A percentile compares a stretch with the other conserved stretches of the same genome.
Evolutionary conservation across 2,888 invertebrate species (phyloP).

Genomic region (Portevinia maculata): DNA sequence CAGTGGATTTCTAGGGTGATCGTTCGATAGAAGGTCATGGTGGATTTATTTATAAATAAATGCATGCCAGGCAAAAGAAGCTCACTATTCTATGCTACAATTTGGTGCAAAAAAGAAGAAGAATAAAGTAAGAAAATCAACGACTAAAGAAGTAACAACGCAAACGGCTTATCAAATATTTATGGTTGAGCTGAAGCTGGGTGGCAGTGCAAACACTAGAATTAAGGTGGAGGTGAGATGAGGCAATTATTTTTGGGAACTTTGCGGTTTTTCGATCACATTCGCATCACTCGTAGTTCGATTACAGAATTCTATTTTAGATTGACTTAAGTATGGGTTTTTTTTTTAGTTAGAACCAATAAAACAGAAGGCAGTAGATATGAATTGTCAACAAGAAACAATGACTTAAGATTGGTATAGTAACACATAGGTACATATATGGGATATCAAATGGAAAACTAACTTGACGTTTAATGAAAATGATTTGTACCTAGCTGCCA

Average conservation of each 20-base stretch:
- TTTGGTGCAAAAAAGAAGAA: slow-evolving; percentile 24
- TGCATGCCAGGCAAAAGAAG: slow-evolving; percentile 56
- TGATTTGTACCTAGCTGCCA: too few species aligned
- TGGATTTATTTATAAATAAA: slow-evolving; percentile 72
- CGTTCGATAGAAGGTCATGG: slow-evolving; percentile 78
- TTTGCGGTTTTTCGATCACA: slow-evolving; percentile 26
- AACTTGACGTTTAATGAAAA: too few species aligned
- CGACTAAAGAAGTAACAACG: slow-evolving; percentile 16
- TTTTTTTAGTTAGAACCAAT: slow-evolving; percentile 8
- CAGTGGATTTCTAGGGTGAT: slow-evolving; percentile 79
- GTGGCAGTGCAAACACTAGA: slow-evolving; percentile 31
- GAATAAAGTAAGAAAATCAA: slow-evolving; percentile 7
- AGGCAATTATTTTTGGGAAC: slow-evolving; percentile 31
- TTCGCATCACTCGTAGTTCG: slow-evolving; percentile 50
- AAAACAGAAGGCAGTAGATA: not conserved
- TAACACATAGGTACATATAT: too few species aligned
- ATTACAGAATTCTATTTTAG: slow-evolving; percentile 37
- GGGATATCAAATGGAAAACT: too few species aligned
- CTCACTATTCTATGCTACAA: slow-evolving; percentile 54
- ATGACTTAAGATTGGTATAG: too few species aligned
- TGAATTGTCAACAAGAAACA: not conserved
- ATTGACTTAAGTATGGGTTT: slow-evolving; percentile 28
- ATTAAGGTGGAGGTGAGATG: slow-evolving; percentile 14
- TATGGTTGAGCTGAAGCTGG: slow-evolving; percentile 14
- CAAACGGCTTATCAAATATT: slow-evolving; percentile 62